Percentiles rank a stretch among this genome's conserved stretches.
phyloP scores from a whole-genome alignment of 2,113 vertebrate genomes.

The Siniperca chuatsi region DNA sequence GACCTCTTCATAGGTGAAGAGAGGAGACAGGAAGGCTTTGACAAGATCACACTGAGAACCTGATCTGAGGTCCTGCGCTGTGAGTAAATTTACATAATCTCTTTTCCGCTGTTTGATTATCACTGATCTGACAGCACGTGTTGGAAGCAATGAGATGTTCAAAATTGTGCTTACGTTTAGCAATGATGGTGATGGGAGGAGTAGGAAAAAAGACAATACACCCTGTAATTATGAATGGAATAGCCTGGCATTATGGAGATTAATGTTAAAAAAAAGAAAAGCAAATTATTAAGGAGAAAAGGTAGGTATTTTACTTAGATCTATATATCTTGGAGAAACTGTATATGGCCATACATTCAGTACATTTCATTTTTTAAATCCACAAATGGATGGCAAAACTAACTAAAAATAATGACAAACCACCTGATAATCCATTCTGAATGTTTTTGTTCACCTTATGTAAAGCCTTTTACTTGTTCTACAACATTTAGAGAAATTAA shows the following conservation, averaged over 20 bases:
- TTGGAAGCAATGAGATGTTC: conserved; percentile 1
- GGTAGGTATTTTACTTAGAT: neutral
- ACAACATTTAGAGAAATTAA: neutral
- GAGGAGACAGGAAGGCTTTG: conserved; percentile 8
- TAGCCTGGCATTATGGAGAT: neutral
- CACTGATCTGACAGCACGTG: conserved; percentile 30
- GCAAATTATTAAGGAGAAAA: neutral
- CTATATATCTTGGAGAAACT: too few species aligned
- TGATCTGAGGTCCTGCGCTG: conserved; percentile 18
- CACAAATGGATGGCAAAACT: neutral
- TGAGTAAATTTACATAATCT: conserved; percentile 37
- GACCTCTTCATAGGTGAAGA: neutral
- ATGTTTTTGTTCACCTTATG: neutral
- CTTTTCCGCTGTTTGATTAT: conserved; percentile 23
- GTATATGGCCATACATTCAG: neutral
- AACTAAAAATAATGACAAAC: neutral
- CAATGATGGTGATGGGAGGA: neutral
- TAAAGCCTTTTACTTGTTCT: neutral
- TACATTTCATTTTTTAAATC: neutral
- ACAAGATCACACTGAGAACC: conserved; percentile 35
- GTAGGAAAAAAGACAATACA: neutral
- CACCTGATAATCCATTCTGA: neutral
- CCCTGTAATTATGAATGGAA: neutral
- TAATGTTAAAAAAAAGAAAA: neutral
- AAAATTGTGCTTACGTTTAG: neutral